phyloP scores from a whole-genome alignment of 2,888 invertebrate species.

The Sepioteuthis lessoniana region DNA sequence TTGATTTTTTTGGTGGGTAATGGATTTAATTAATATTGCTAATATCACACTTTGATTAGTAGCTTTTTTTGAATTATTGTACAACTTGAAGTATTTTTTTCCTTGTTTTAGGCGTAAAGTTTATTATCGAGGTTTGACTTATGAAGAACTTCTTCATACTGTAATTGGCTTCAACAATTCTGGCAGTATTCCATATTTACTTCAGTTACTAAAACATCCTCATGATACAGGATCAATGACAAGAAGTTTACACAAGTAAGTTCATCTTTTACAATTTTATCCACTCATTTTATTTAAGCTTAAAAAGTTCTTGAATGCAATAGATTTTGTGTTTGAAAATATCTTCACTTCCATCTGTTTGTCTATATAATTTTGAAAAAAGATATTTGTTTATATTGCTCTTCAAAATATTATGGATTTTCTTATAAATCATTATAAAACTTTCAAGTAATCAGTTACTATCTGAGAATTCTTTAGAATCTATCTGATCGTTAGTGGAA shows the following conservation, averaged over 20 bases:
- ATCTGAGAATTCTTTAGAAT: too few relatives aligned
- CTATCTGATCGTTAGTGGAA: too few relatives aligned
- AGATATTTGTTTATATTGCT: too few relatives aligned
- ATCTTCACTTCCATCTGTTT: too few relatives aligned
- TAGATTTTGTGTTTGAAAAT: too few relatives aligned
- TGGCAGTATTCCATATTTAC: conserved; percentile 77
- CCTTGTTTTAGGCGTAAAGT: conserved; percentile 63
- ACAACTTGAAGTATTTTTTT: neutral
- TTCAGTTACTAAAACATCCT: conserved; percentile 65
- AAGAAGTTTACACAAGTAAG: conserved; percentile 77
- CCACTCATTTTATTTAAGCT: neutral
- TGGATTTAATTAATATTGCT: too few relatives aligned
- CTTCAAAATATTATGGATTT: too few relatives aligned
- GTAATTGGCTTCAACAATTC: conserved; percentile 77
- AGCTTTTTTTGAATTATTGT: neutral
- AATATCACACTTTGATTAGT: neutral
- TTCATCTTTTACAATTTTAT: neutral
- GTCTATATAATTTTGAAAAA: too few relatives aligned
- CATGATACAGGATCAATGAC: conserved; percentile 76
- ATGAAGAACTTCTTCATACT: conserved; percentile 67
- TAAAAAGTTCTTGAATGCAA: neutral
- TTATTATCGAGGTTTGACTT: conserved; percentile 64
- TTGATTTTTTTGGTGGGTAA: too few relatives aligned
- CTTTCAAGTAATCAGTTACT: too few relatives aligned
- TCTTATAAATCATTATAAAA: too few relatives aligned